phyloP scores from a whole-genome alignment of 2,888 invertebrate genomes.

The Oscheius sp. region DNA sequence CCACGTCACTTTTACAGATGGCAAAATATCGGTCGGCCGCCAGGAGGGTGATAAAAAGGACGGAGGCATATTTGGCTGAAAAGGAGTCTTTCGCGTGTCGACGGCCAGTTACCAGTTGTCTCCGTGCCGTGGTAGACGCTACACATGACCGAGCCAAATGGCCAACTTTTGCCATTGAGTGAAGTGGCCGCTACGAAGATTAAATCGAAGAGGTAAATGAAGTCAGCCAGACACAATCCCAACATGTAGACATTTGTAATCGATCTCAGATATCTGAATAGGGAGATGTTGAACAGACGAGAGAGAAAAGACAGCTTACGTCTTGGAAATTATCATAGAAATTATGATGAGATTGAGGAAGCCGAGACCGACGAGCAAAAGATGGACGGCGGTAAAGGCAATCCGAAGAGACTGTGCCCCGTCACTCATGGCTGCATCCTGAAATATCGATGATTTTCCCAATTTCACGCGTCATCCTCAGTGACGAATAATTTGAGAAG shows the following conservation, averaged over 20 bases:
- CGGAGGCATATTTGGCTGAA: conserved; percentile 70
- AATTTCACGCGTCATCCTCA: too few species aligned
- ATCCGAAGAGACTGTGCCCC: conserved; percentile 57
- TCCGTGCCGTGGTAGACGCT: conserved; percentile 71
- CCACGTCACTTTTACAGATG: conserved; percentile 65
- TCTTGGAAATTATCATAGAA: conserved; percentile 60
- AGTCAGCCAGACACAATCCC: conserved; percentile 70
- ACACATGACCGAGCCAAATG: conserved; percentile 68
- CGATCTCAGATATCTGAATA: conserved; percentile 68
- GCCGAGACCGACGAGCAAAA: conserved; percentile 67
- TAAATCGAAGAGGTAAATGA: conserved; percentile 70
- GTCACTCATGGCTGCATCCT: conserved; percentile 58
- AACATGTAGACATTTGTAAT: conserved; percentile 72
- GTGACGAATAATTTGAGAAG: conserved; percentile 14
- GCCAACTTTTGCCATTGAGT: conserved; percentile 70
- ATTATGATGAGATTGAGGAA: conserved; percentile 69
- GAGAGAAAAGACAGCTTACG: conserved; percentile 43
- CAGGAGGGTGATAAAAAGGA: conserved; percentile 69
- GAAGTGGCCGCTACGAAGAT: conserved; percentile 70
- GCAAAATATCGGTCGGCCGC: conserved; percentile 71
- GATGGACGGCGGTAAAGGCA: conserved; percentile 67
- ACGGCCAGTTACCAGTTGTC: conserved; percentile 61
- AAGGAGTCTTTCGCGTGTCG: neutral
- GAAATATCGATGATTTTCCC: conserved; percentile 27
- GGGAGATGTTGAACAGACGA: neutral